phyloP scores from a whole-genome alignment of 2,113 vertebrate species.

The Campylorhamphus procurvoides region DNA sequence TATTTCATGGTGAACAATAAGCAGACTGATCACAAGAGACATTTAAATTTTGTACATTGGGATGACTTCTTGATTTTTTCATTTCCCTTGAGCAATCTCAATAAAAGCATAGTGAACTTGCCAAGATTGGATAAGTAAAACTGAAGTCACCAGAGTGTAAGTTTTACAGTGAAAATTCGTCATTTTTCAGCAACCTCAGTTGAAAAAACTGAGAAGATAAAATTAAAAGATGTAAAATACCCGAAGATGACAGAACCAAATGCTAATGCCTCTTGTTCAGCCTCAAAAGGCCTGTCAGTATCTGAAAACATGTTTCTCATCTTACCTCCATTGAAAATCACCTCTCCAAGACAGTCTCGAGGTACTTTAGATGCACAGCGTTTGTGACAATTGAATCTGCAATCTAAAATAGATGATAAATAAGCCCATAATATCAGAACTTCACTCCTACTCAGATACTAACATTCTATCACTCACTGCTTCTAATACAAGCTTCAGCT shows the following conservation, averaged over 20 bases:
- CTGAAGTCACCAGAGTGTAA: background rate
- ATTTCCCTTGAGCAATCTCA: background rate
- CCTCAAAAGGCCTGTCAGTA: background rate
- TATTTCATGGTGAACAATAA: background rate
- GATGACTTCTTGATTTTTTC: background rate
- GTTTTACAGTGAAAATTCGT: background rate
- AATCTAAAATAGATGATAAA: slow-evolving; percentile 78
- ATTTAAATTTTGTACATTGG: background rate
- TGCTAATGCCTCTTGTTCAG: background rate
- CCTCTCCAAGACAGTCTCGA: slow-evolving; percentile 95
- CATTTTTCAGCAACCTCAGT: background rate
- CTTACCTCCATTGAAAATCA: slow-evolving; percentile 93
- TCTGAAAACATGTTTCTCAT: background rate
- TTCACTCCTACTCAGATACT: background rate
- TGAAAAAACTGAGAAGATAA: background rate
- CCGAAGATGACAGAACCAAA: background rate
- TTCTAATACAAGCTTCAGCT: background rate
- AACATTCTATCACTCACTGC: background rate
- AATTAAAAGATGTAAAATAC: background rate
- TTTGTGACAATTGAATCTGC: slow-evolving; percentile 98
- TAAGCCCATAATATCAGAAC: background rate
- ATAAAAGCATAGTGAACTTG: background rate
- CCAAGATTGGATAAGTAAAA: background rate
- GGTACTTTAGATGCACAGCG: slow-evolving; percentile 97
- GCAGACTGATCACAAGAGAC: background rate